phyloP scores from a whole-genome alignment of 2,888 invertebrate genomes.

The Drepana falcataria region DNA sequence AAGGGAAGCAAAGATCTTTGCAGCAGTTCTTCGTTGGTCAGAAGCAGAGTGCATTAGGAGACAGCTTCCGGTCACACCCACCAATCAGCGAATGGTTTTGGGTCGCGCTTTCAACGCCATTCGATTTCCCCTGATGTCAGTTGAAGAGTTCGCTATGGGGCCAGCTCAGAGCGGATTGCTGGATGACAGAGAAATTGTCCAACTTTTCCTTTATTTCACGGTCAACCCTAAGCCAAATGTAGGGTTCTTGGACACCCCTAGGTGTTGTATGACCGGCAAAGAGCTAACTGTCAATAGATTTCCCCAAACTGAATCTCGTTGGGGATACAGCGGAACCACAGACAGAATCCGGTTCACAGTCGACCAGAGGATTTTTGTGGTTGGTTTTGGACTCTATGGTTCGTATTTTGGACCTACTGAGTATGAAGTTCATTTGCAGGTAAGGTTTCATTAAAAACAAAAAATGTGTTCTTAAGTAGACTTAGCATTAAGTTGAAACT shows the following conservation, averaged over 20 bases:
- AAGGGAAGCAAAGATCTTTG: conserved; percentile 87
- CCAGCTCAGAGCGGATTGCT: conserved; percentile 87
- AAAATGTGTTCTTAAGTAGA: neutral
- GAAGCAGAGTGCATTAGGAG: conserved; percentile 85
- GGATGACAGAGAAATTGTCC: conserved; percentile 86
- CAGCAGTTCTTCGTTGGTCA: conserved; percentile 85
- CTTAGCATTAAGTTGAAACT: no score
- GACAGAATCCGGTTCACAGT: conserved; percentile 90
- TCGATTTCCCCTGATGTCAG: conserved; percentile 90
- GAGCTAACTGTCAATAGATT: conserved; percentile 86
- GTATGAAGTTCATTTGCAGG: conserved; percentile 85
- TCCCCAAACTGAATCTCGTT: conserved; percentile 86
- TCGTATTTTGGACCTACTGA: conserved; percentile 88
- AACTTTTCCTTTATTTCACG: conserved; percentile 83
- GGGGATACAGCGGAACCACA: conserved; percentile 91
- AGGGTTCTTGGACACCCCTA: conserved; percentile 83
- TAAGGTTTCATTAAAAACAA: conserved; percentile 20
- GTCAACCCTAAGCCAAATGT: conserved; percentile 88
- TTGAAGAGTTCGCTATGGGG: conserved; percentile 90
- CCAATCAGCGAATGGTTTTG: conserved; percentile 83
- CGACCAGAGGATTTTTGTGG: conserved; percentile 88
- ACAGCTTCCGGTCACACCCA: conserved; percentile 81
- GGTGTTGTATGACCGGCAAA: conserved; percentile 88
- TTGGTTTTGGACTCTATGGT: conserved; percentile 91
- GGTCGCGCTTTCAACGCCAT: conserved; percentile 85